phyloP scores from a whole-genome alignment of 2,888 invertebrate species.

The Candidula unifasciata region DNA sequence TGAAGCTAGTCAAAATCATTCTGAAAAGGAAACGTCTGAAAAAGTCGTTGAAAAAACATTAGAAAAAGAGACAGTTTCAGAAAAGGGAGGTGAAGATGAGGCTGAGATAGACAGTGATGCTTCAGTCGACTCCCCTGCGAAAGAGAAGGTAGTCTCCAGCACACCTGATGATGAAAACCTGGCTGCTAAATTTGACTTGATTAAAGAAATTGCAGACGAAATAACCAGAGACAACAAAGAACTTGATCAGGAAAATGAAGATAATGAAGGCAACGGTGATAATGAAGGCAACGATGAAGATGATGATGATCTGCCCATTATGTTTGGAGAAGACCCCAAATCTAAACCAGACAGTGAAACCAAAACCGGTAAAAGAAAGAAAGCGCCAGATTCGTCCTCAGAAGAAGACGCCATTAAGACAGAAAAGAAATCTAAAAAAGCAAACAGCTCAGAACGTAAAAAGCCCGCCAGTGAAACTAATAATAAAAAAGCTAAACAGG shows the following conservation, averaged over 20 bases:
- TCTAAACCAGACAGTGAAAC: not conserved
- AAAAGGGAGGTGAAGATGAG: not conserved
- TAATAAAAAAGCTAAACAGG: not conserved
- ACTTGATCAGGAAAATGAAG: slow-evolving; percentile 30
- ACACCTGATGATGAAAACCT: slow-evolving; percentile 52
- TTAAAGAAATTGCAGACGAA: slow-evolving; percentile 58
- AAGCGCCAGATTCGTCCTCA: not conserved
- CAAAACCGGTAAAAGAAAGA: not conserved
- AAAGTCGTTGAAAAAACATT: not conserved
- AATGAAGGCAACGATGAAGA: slow-evolving; percentile 11
- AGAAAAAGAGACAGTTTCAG: not conserved
- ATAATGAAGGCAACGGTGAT: not conserved
- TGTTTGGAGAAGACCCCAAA: slow-evolving; percentile 41
- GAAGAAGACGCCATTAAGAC: not conserved
- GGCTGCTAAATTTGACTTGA: slow-evolving; percentile 57
- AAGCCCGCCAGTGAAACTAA: not conserved
- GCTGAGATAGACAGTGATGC: too few relatives aligned
- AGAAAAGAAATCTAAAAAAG: not conserved
- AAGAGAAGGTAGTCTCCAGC: slow-evolving; percentile 11
- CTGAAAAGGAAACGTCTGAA: not conserved
- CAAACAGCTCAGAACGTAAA: not conserved
- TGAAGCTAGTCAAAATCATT: too few relatives aligned
- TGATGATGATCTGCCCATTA: slow-evolving; percentile 9
- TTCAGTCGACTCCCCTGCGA: not conserved
- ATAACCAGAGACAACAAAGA: slow-evolving; percentile 46